Base-by-base conservation (phyloP, 2,113 vertebrate species). In the Petromus typicus region DNA sequence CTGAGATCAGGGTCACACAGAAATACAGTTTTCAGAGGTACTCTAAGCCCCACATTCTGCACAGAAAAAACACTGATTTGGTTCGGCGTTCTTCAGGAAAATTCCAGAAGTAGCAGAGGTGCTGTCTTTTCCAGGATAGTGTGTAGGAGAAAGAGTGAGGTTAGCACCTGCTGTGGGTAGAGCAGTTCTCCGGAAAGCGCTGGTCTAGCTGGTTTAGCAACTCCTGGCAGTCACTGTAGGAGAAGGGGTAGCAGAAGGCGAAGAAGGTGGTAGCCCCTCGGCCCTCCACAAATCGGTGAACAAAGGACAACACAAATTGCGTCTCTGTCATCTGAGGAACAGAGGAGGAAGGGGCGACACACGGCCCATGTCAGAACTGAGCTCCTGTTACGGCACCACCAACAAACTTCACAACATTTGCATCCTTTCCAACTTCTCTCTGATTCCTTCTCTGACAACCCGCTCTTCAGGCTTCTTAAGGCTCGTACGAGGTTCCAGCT, bases 211-310 rank as follows among this genome's bases (percentile, higher is more conserved):
- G 99, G 37, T 98, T 98, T 96, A 99, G 98, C 99, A 99, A 99
- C 96, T 99, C 99, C 98, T 99, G 99, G 98, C 99, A 99, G 98
- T 99, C 99, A 0, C 97, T 98, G 97, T 99, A 99, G 8, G 99
- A 99, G 98, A 99, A 99, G 2, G 99, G 99, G 98, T 99, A 99
- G 96, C 99, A 99, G 98, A 99, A 99, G 96, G 99, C 99, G 92
- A 99, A 99, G 98, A 98, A 99, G 91, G 99, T 99, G 97, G 99
- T 99, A 83, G 99, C 98, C 7, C 99, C 99, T 0, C 98, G 99
- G 96, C 98, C 98, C 81, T 99, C 99, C 97, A 98, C 94, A 88
- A 99, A 98, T 79, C 99, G 99, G 94, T 99, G 99, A 82, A 98
- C 99, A 67, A 99, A 99, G 51, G 99, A 99, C 63, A 99, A 98